phyloP scores from a whole-genome alignment of 37 sponge, comb jelly and placozoan genomes.

The Haliclona indistincta region DNA sequence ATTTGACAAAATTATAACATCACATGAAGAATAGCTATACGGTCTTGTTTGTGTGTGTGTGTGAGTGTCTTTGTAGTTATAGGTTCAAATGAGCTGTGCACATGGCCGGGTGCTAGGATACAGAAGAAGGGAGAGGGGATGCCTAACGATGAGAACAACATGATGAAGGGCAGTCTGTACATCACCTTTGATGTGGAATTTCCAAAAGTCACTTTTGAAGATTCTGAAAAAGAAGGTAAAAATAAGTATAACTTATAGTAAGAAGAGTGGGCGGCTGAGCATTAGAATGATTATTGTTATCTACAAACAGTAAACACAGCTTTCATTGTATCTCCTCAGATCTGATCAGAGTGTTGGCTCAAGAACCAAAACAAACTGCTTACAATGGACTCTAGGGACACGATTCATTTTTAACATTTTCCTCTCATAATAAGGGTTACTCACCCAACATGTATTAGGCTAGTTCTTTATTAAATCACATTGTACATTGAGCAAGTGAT shows the following conservation, averaged over 20 bases:
- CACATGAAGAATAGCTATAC: too few relatives aligned
- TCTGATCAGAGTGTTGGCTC: slow-evolving; percentile 68
- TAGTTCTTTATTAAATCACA: too few relatives aligned
- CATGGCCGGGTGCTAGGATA: slow-evolving; percentile 94
- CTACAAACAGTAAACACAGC: background rate
- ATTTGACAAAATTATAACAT: too few relatives aligned
- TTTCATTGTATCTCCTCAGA: slow-evolving; percentile 30
- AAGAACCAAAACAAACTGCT: slow-evolving; percentile 61
- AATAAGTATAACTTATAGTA: background rate
- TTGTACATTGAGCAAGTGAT: too few relatives aligned
- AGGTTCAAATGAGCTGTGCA: too few relatives aligned
- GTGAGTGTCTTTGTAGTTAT: too few relatives aligned
- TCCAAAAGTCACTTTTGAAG: slow-evolving; percentile 78
- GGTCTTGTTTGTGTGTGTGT: too few relatives aligned
- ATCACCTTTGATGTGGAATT: slow-evolving; percentile 97
- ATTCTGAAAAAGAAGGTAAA: slow-evolving; percentile 73
- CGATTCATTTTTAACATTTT: background rate
- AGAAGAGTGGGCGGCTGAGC: background rate
- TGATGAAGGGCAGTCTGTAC: slow-evolving; percentile 72
- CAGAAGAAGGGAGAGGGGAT: slow-evolving; percentile 94
- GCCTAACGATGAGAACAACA: slow-evolving; percentile 98
- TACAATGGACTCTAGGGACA: slow-evolving; percentile 88
- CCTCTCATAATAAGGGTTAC: too few relatives aligned
- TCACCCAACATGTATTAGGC: too few relatives aligned
- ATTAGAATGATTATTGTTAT: background rate